phyloP scores from a whole-genome alignment of 2,888 invertebrate genomes.

The Drosophila differens region DNA sequence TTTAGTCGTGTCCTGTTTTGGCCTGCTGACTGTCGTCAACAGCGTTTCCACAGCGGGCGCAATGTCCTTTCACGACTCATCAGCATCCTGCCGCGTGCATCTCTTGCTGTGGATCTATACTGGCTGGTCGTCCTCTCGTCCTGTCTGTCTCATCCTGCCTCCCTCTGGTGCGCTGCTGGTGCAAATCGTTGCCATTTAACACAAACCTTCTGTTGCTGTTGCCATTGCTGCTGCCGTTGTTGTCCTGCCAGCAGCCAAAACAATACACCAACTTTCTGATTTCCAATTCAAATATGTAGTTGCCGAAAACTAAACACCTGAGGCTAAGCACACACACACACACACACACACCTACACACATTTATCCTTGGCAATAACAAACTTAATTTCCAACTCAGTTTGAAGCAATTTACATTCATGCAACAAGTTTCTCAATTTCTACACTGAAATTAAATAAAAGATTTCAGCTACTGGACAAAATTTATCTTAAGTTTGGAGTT shows the following conservation, averaged over 20 bases:
- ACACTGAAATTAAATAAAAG: background rate
- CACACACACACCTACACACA: background rate
- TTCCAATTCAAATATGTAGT: conserved; percentile 30
- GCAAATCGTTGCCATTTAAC: conserved; percentile 75
- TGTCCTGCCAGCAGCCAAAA: conserved; percentile 37
- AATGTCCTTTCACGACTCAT: conserved; percentile 67
- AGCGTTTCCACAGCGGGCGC: conserved; percentile 67
- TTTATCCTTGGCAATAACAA: background rate
- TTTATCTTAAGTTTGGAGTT: background rate
- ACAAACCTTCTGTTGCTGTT: conserved; percentile 52
- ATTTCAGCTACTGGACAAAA: background rate
- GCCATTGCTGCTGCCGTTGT: conserved; percentile 31
- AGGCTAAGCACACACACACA: conserved; percentile 15
- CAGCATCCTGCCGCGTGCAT: conserved; percentile 64
- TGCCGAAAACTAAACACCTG: conserved; percentile 48
- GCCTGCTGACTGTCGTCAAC: conserved; percentile 62
- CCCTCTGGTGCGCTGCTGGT: conserved; percentile 75
- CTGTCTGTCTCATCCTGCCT: conserved; percentile 20
- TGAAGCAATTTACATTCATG: conserved; percentile 50
- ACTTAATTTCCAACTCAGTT: conserved; percentile 12
- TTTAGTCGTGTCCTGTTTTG: conserved; percentile 27
- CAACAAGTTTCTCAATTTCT: conserved; percentile 53
- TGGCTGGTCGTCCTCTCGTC: background rate
- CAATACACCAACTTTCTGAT: conserved; percentile 40
- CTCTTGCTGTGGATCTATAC: conserved; percentile 55